Conservation (phyloP, 1,140 invertebrate genomes). For the Rhagoletis pomonella region DNA sequence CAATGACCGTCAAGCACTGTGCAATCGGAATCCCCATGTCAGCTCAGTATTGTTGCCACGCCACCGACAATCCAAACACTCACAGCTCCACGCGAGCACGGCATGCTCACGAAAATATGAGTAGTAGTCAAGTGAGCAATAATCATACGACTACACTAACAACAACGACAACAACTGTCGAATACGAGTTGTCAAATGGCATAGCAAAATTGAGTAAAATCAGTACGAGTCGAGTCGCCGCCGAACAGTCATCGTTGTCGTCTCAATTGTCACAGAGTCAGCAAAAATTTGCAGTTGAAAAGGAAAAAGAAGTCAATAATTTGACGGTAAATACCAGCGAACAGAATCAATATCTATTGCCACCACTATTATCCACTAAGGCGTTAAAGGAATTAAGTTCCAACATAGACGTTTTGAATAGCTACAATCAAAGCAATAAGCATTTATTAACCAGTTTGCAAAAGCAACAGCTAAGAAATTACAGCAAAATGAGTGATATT, state of each 20-base stretch:
- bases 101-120: constrained; percentile 59
- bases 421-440: constrained; percentile 18
- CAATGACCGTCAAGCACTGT: constrained; percentile 51
- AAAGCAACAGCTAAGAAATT: constrained; percentile 54
- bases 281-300: not conserved
- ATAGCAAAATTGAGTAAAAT: constrained; percentile 72
- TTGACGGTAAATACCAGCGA: constrained; percentile 32
- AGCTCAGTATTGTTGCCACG: constrained; percentile 50
- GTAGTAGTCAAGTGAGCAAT: constrained; percentile 68
- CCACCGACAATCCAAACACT: not conserved
- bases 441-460: constrained; percentile 19
- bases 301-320: constrained; percentile 9
- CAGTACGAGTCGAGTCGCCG: constrained; percentile 68
- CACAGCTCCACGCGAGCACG: not conserved
- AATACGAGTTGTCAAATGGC: constrained; percentile 72
- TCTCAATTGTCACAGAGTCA: constrained; percentile 51
- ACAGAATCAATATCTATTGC: constrained; percentile 50
- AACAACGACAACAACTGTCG: constrained; percentile 67
- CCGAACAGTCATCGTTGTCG: constrained; percentile 57
- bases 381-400: constrained; percentile 29
- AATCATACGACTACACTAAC: constrained; percentile 72
- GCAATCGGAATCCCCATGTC: constrained; percentile 53
- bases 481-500: constrained; percentile 57
- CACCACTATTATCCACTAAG: constrained; percentile 62
- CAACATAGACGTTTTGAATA: constrained; percentile 47